A percentile compares a stretch with the other conserved stretches of the same genome.
Evolutionary conservation across 2,113 vertebrate genomes (phyloP).

Genomic region (Indicator maculatus): DNA sequence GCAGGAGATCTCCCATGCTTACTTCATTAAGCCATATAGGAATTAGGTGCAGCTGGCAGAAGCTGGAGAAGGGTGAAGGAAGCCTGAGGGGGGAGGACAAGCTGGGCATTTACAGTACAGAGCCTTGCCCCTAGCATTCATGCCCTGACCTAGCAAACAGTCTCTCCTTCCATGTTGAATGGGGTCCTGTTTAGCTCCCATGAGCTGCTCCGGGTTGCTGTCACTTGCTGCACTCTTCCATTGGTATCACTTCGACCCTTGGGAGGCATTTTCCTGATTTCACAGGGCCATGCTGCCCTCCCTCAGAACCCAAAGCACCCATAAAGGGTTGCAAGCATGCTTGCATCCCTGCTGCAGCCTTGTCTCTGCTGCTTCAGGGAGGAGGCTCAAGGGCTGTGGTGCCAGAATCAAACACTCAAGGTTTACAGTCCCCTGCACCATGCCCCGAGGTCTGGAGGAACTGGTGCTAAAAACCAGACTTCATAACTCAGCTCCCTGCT

Average conservation of each 20-base stretch:
- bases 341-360: neutral
- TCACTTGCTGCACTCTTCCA: rapidly evolving
- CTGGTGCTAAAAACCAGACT: neutral
- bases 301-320: rapidly evolving
- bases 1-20: neutral
- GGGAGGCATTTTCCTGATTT: neutral
- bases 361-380: neutral
- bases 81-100: neutral
- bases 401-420: rapidly evolving
- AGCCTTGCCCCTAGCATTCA: neutral
- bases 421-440: neutral
- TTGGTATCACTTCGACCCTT: neutral
- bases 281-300: rapidly evolving
- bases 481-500: neutral
- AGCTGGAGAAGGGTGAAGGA: neutral
- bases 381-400: rapidly evolving
- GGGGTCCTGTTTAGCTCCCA: neutral
- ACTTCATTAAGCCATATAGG: neutral
- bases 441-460: neutral
- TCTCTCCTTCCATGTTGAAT: neutral
- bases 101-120: neutral
- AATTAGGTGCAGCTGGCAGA: neutral
- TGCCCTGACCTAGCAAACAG: neutral
- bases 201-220: neutral
- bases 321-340: neutral